Conservation (phyloP, 2,113 vertebrate species). For the Notothenia coriiceps region DNA sequence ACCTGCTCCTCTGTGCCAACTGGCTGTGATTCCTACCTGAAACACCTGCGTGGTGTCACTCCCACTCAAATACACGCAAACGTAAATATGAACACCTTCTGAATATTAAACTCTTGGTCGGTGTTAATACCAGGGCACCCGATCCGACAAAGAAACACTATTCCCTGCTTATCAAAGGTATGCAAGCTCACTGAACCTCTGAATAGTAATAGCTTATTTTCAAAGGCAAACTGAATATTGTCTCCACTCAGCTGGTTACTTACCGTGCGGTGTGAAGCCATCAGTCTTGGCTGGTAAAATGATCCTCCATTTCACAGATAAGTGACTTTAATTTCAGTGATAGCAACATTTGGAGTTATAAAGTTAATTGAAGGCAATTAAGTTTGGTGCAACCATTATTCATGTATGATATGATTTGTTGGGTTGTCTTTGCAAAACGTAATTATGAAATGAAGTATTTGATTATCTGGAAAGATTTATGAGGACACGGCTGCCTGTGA, state of each 20-base stretch:
- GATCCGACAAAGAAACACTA: neutral
- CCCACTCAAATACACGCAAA: conserved; percentile 18
- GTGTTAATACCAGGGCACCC: neutral
- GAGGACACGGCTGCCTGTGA: neutral
- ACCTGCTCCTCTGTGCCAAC: conserved; percentile 37
- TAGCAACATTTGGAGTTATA: conserved; percentile 43
- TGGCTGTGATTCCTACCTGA: conserved; percentile 39
- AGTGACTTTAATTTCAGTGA: conserved; percentile 57
- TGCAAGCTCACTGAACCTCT: neutral
- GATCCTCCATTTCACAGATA: conserved; percentile 44
- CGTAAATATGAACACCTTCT: conserved; percentile 1
- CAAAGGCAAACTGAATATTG: neutral
- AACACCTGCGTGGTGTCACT: conserved; percentile 49
- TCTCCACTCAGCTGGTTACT: conserved; percentile 14
- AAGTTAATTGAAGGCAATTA: conserved; percentile 45
- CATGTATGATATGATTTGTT: conserved; percentile 44
- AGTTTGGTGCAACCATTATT: conserved; percentile 46
- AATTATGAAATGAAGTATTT: conserved; percentile 46
- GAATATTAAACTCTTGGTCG: neutral
- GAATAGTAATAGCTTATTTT: conserved; percentile 11
- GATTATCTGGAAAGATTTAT: conserved; percentile 47
- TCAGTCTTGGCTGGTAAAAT: conserved; percentile 20
- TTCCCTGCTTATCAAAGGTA: neutral
- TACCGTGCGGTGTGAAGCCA: conserved; percentile 4
- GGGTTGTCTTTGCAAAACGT: conserved; percentile 36